These are phyloP conservation scores for Seriola rivoliana DNA, from an alignment of 2,113 vertebrate genomes.

Conservation along the genomic window DNA sequence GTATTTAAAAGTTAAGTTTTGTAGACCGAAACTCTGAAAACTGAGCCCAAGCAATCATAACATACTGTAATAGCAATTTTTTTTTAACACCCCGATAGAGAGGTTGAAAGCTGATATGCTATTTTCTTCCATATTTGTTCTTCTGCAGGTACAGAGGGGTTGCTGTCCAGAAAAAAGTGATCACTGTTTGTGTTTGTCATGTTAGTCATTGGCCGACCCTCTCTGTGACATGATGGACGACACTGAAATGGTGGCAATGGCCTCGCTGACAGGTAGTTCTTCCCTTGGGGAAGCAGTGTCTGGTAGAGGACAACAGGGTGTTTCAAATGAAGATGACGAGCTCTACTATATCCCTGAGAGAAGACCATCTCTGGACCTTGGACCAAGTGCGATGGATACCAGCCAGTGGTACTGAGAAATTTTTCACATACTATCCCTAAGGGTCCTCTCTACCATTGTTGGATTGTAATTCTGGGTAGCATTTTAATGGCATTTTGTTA, in stretches of 20 bases:
- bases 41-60: no score
- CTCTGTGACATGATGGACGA: constrained; percentile 42
- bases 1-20: no score
- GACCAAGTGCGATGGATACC: constrained; percentile 53
- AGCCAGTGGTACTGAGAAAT: constrained; percentile 44
- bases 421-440: not conserved
- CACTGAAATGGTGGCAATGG: not conserved
- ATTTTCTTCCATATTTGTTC: not conserved
- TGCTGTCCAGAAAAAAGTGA: not conserved
- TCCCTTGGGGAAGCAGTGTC: constrained; percentile 62
- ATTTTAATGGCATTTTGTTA: not conserved
- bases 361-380: constrained; percentile 69
- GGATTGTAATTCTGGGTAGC: not conserved
- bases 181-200: not conserved
- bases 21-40: no score
- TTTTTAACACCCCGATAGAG: no score
- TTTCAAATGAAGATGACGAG: constrained; percentile 10
- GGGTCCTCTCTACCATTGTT: not conserved
- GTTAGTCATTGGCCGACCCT: not conserved
- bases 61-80: no score
- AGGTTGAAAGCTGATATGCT: no score
- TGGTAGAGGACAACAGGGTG: constrained; percentile 19
- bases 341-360: constrained; percentile 67
- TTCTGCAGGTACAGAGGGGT: constrained; percentile 28
- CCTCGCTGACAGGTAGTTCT: not conserved